Conservation (phyloP, 2,888 invertebrate species). For the Tortricodes alternella region DNA sequence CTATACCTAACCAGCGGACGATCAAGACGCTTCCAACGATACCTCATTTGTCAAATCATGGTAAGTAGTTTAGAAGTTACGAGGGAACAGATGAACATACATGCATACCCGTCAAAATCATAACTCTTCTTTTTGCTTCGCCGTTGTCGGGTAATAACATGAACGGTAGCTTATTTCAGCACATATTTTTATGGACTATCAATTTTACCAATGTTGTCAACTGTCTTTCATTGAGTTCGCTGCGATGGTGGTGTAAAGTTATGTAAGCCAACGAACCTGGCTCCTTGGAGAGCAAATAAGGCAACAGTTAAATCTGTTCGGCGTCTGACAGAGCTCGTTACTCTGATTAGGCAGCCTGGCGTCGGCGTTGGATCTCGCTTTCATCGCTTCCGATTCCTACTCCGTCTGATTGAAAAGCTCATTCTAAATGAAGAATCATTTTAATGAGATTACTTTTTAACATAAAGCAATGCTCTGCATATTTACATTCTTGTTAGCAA, state of each 20-base stretch:
- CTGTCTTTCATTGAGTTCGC: conserved; percentile 1
- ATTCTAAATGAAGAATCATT: conserved; percentile 19
- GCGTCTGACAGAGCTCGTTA: conserved; percentile 25
- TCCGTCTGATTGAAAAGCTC: conserved; percentile 15
- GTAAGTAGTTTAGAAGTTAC: too few relatives aligned
- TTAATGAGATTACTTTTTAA: conserved; percentile 20
- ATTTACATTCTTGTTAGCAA: background rate
- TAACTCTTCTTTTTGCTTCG: too few relatives aligned
- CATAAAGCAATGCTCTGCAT: conserved; percentile 1
- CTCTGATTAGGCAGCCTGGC: conserved; percentile 23
- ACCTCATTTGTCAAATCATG: too few relatives aligned
- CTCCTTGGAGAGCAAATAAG: conserved; percentile 12
- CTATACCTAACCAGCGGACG: too few relatives aligned
- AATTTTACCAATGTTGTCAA: background rate
- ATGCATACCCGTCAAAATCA: too few relatives aligned
- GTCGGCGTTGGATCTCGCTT: conserved; percentile 11
- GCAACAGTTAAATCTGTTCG: conserved; percentile 20
- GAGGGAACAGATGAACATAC: too few relatives aligned
- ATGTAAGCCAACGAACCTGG: background rate
- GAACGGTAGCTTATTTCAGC: too few relatives aligned
- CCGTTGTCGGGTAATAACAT: too few relatives aligned
- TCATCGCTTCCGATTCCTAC: conserved; percentile 17
- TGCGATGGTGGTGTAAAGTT: background rate
- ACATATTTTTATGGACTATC: background rate
- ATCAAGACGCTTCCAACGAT: too few relatives aligned